Percentiles rank a stretch among this genome's conserved stretches.
phyloP scores from a whole-genome alignment of 2,113 vertebrate species.

The Eclectus roratus region DNA sequence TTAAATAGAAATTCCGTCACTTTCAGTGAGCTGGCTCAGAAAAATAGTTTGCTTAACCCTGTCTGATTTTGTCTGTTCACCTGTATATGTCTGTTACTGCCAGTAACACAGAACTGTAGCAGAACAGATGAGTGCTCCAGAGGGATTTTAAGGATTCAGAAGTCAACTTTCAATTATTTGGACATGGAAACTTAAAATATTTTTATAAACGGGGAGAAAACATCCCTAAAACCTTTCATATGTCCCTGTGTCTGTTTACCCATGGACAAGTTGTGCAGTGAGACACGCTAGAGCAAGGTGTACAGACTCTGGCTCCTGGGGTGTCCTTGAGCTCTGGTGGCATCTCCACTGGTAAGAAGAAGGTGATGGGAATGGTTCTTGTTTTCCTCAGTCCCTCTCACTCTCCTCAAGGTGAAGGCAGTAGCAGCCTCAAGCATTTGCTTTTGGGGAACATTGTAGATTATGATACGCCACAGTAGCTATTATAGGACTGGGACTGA shows the following conservation, averaged over 20 bases:
- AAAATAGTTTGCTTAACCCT: background rate
- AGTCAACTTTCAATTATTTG: background rate
- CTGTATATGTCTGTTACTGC: background rate
- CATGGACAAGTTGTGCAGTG: background rate
- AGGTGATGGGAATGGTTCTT: background rate
- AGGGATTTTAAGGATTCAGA: background rate
- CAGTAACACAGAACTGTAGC: background rate
- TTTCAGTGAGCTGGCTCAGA: background rate
- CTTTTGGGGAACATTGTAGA: background rate
- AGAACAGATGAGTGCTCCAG: background rate
- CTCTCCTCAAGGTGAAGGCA: background rate
- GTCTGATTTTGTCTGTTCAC: background rate
- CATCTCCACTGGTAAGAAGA: background rate
- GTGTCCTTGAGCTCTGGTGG: background rate
- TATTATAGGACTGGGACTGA: background rate
- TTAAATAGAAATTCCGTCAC: conserved; percentile 4
- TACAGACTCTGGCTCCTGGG: accelerated
- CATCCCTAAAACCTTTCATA: accelerated
- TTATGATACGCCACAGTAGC: accelerated
- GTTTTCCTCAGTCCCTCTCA: background rate
- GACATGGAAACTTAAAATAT: background rate
- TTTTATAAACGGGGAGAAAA: background rate
- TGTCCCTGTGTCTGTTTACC: background rate
- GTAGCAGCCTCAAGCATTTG: background rate
- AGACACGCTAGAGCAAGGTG: accelerated